Evolutionary conservation across 2,113 vertebrate genomes (phyloP).

Genomic region (Actenoides lindsayi): DNA sequence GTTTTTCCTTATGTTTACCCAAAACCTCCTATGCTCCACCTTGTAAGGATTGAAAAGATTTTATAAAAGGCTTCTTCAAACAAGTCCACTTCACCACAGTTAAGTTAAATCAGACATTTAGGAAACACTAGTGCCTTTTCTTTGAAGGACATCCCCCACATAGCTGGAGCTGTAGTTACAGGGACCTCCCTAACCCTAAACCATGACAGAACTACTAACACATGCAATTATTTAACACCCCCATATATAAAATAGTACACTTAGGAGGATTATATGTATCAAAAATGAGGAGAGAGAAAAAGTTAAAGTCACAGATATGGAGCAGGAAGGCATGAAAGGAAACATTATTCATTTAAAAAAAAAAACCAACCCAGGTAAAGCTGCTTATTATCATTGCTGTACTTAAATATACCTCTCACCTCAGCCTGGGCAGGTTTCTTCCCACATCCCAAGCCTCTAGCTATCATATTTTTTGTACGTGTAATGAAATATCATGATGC

Average conservation of each 20-base stretch:
- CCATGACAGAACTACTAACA: background rate
- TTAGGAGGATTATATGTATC: background rate
- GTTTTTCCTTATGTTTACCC: too few relatives aligned
- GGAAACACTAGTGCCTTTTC: background rate
- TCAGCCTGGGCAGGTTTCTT: background rate
- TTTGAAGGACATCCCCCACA: background rate
- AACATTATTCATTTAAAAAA: background rate
- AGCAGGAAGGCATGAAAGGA: background rate
- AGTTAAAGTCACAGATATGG: background rate
- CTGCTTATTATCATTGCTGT: background rate
- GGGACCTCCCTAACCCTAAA: too few relatives aligned
- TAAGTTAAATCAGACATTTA: background rate
- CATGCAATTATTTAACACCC: background rate
- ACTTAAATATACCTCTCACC: background rate
- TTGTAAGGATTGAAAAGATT: background rate
- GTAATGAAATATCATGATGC: background rate
- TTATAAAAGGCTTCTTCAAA: background rate
- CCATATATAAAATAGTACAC: background rate
- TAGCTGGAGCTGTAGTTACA: background rate
- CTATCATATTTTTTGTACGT: background rate
- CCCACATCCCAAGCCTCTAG: background rate
- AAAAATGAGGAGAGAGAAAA: background rate
- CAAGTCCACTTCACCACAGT: background rate
- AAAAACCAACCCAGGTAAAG: background rate
- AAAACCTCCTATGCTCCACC: too few relatives aligned